Conservation (phyloP, 2,888 invertebrate genomes). For the Spodoptera exigua region DNA sequence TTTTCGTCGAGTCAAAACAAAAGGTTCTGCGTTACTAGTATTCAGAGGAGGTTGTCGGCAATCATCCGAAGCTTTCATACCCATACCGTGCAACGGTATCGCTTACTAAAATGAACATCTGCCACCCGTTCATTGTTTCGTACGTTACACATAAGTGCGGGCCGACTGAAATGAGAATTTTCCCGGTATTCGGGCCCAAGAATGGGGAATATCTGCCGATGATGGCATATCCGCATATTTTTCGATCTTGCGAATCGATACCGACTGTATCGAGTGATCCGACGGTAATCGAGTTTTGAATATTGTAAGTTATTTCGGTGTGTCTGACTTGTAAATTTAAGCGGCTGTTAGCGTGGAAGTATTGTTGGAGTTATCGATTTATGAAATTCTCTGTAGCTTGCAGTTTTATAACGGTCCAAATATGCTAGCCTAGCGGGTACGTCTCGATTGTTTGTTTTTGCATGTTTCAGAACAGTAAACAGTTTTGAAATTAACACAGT, state of each 20-base stretch:
- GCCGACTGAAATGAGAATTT: conserved; percentile 65
- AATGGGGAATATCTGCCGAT: conserved; percentile 36
- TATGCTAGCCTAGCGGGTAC: too few relatives aligned
- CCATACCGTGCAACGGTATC: conserved; percentile 65
- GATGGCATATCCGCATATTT: conserved; percentile 37
- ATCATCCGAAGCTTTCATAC: conserved; percentile 71
- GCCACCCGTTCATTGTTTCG: conserved; percentile 75
- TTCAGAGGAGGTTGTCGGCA: conserved; percentile 70
- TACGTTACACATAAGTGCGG: conserved; percentile 67
- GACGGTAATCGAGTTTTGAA: conserved; percentile 31
- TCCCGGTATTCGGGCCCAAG: conserved; percentile 51
- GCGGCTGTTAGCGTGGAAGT: too few relatives aligned
- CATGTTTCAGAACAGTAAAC: too few relatives aligned
- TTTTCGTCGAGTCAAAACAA: conserved; percentile 72
- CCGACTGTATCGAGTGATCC: conserved; percentile 40
- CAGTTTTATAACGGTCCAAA: too few relatives aligned
- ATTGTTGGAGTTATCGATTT: too few relatives aligned
- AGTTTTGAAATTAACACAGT: too few relatives aligned
- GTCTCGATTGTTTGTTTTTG: too few relatives aligned
- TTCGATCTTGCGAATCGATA: conserved; percentile 33
- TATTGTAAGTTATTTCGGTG: neutral
- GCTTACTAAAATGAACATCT: conserved; percentile 79
- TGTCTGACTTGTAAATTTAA: too few relatives aligned
- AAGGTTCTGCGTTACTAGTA: conserved; percentile 64
- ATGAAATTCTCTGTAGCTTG: too few relatives aligned